Percentiles rank a stretch among this genome's conserved stretches.
Evolutionary conservation across 2,113 vertebrate genomes (phyloP).

Genomic region (Origma solitaria): DNA sequence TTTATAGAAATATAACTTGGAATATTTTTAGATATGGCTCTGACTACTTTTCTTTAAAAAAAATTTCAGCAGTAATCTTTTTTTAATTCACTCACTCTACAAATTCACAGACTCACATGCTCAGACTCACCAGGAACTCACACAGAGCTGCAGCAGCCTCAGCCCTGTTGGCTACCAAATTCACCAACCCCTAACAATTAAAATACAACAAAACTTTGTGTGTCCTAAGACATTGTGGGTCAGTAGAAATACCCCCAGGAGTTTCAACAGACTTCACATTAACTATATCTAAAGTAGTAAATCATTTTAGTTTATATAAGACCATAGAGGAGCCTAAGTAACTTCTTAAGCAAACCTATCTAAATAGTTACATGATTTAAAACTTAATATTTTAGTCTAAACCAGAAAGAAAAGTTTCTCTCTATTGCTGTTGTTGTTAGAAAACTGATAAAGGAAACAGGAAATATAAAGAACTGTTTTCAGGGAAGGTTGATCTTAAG

Average conservation of each 20-base stretch:
- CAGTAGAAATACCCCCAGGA: background rate
- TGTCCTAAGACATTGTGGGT: background rate
- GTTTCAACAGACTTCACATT: background rate
- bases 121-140: background rate
- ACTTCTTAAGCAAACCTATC: background rate
- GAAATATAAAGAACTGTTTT: background rate
- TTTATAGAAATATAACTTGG: background rate
- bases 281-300: background rate
- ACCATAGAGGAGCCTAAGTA: background rate
- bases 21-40: background rate
- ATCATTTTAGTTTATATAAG: background rate
- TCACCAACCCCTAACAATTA: background rate
- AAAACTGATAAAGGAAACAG: background rate
- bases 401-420: background rate
- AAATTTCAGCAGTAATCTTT: background rate
- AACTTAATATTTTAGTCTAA: background rate
- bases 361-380: background rate
- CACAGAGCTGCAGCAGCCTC: background rate
- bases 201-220: background rate
- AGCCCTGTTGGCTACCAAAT: background rate
- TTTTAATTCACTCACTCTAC: background rate
- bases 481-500: background rate
- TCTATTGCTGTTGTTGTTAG: background rate
- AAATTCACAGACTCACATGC: background rate
- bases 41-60: background rate